Percentiles rank a stretch among this genome's conserved stretches.
phyloP scores from a whole-genome alignment of 1,140 invertebrate species.

The Camponotus pennsylvanicus region DNA sequence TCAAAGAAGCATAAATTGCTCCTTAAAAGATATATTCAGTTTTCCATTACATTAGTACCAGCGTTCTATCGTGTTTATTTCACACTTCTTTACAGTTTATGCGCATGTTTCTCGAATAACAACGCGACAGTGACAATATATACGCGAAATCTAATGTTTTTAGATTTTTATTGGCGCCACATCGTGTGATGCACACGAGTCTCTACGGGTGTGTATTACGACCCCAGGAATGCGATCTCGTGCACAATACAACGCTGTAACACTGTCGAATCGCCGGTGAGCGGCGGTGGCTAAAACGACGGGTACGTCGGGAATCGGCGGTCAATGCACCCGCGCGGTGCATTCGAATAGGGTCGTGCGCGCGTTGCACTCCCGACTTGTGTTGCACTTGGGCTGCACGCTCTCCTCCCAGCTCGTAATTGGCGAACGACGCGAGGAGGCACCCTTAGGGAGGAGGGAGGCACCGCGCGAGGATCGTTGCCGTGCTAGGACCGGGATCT shows the following conservation, averaged over 20 bases:
- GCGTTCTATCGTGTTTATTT: background rate
- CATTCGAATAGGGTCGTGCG: constrained; percentile 42
- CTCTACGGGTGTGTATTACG: constrained; percentile 31
- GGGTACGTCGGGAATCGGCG: constrained; percentile 52
- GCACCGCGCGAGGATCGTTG: background rate
- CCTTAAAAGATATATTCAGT: too few relatives aligned
- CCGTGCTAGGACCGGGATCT: constrained; percentile 51
- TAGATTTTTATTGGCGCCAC: background rate
- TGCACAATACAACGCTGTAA: constrained; percentile 17
- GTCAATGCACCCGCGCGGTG: constrained; percentile 53
- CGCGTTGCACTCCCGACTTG: constrained; percentile 16
- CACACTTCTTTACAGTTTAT: too few relatives aligned
- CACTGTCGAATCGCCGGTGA: constrained; percentile 41
- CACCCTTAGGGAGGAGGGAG: constrained; percentile 13
- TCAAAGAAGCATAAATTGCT: background rate
- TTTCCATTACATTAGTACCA: background rate
- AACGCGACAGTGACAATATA: background rate
- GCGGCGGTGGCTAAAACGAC: constrained; percentile 35
- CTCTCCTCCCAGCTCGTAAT: constrained; percentile 39
- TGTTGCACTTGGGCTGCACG: constrained; percentile 8
- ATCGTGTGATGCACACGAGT: background rate
- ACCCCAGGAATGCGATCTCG: constrained; percentile 12
- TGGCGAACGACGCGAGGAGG: constrained; percentile 21
- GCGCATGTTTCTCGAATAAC: background rate
- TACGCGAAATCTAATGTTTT: background rate